These are phyloP conservation scores for Acleris holmiana DNA, from an alignment of 2,888 invertebrate species.

Conservation along the genomic window DNA sequence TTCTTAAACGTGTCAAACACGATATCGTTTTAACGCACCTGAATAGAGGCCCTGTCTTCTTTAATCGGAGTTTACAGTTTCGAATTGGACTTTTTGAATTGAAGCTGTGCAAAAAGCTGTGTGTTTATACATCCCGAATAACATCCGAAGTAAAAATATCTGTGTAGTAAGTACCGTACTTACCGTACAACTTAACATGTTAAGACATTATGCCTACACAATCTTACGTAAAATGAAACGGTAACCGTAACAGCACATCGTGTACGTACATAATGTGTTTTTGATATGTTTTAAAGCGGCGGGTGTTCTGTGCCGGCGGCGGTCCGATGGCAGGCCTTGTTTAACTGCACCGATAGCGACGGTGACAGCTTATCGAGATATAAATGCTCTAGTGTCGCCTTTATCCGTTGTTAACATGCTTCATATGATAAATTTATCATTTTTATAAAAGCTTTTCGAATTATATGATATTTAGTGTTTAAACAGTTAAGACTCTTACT, in stretches of 20 bases:
- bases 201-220: constrained; percentile 16
- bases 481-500: no score
- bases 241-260: constrained; percentile 23
- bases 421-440: background rate
- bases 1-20: no score
- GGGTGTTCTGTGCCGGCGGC: constrained; percentile 1
- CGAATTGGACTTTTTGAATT: no score
- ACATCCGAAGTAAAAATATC: no score
- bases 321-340: constrained; percentile 14
- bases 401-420: constrained; percentile 10
- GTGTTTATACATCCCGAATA: no score
- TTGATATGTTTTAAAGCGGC: constrained; percentile 35
- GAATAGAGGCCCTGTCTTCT: no score
- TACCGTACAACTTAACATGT: constrained; percentile 3
- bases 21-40: no score
- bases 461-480: no score
- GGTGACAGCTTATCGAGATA: constrained; percentile 20
- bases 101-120: no score
- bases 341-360: constrained; percentile 16
- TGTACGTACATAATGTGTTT: constrained; percentile 25
- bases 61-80: no score
- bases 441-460: background rate
- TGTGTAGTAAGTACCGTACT: no score
- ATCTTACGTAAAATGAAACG: constrained; percentile 31
- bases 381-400: constrained; percentile 16